Evolutionary conservation across 2,888 invertebrate species (phyloP), one percentile per base, ranked within the genome.

Genomic region (Epiblema foenella): DNA sequence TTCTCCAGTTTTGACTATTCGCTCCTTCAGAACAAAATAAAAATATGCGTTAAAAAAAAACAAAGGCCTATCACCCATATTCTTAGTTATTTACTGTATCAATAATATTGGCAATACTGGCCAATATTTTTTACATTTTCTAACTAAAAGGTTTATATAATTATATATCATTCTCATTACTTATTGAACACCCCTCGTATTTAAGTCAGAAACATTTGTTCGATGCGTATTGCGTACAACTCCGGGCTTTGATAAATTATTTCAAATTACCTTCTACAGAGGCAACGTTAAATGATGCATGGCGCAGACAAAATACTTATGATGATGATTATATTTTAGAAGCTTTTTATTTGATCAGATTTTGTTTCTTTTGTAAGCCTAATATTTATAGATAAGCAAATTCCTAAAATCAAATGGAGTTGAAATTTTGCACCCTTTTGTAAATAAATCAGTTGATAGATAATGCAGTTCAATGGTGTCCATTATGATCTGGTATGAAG

Each of bases 191-290:
- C n/a, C n/a, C n/a, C n/a, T n/a, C n/a, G n/a, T n/a, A n/a, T 33
- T 3, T 33, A 18, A 20, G 37, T 17, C n/a, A 37, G 58, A 37
- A 18, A 49, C 49, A 49, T n/a, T 9, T 29, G 1, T 46, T 60
- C 2, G 11, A 20, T 46, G n/a, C 17, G 60, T 11, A 24, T 24
- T 8, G 18, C 42, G n/a, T 24, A 51, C 49, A 17, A n/a, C n/a
- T n/a, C n/a, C n/a, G n/a, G n/a, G 51, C 33, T 18, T 1, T 52
- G 63, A 52, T 63, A 37, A 63, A 18, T 39, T 52, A 33, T 63
- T 63, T 52, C 52, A 63, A 63, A 63, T 63, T 52, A 20, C 63
- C 18, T 63, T 52, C 37, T 51, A 51, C 52, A 15, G 63, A 2
- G 33, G 39, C 29, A 54, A n/a, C 37, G 20, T 52, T 39, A 64